phyloP scores from a whole-genome alignment of 2,113 vertebrate species.

The Xenopus tropicalis region DNA sequence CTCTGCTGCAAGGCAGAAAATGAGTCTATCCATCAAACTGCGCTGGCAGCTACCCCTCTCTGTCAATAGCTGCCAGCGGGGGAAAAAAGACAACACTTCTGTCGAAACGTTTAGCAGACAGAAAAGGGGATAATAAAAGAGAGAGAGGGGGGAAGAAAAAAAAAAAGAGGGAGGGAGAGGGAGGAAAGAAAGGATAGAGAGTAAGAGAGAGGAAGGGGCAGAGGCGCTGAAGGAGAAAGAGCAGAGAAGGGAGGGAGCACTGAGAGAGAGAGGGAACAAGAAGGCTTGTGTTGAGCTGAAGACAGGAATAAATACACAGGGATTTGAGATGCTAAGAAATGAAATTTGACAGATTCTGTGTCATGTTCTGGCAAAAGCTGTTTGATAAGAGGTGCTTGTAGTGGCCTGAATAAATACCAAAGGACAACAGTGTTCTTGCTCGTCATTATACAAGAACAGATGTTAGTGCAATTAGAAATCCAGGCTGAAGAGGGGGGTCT shows the following conservation, averaged over 20 bases:
- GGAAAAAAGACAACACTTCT: slow-evolving; percentile 83
- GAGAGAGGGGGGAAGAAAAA: slow-evolving; percentile 59
- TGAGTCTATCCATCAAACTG: slow-evolving; percentile 99
- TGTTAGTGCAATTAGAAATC: slow-evolving; percentile 80
- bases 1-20: slow-evolving; percentile 98
- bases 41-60: slow-evolving; percentile 97
- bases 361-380: slow-evolving; percentile 81
- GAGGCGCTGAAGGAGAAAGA: slow-evolving; percentile 68
- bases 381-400: slow-evolving; percentile 83
- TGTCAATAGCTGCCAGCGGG: slow-evolving; percentile 99
- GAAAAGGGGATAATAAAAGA: slow-evolving; percentile 81
- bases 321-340: slow-evolving; percentile 85
- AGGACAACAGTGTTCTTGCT: slow-evolving; percentile 79
- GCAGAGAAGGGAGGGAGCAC: slow-evolving; percentile 52
- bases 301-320: slow-evolving; percentile 80
- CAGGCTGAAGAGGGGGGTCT: slow-evolving; percentile 68
- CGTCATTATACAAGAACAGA: slow-evolving; percentile 82
- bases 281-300: slow-evolving; percentile 58
- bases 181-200: slow-evolving; percentile 19
- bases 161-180: slow-evolving; percentile 44
- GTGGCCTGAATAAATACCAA: slow-evolving; percentile 81
- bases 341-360: slow-evolving; percentile 87
- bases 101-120: slow-evolving; percentile 99
- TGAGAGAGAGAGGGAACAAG: background rate
- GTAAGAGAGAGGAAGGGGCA: slow-evolving; percentile 48